Evolutionary conservation across 2,888 invertebrate genomes (phyloP).

Genomic region (Melanargia galathea): DNA sequence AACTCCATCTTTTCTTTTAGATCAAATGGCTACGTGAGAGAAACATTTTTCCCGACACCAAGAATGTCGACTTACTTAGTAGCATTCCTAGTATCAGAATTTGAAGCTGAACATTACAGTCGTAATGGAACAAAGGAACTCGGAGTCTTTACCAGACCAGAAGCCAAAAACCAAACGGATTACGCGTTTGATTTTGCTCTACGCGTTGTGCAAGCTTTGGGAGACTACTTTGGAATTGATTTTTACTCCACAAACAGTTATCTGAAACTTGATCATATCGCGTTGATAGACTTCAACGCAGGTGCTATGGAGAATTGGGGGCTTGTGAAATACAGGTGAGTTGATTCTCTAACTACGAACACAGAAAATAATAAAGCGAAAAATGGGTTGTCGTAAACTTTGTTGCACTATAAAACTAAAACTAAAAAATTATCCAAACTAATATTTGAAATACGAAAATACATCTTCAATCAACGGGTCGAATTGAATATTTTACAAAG

Average conservation of each 20-base stretch:
- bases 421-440: no score
- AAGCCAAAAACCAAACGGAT: slow-evolving; percentile 84
- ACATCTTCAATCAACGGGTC: no score
- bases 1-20: slow-evolving; percentile 51
- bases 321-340: slow-evolving; percentile 86
- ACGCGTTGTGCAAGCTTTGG: slow-evolving; percentile 74
- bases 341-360: not conserved
- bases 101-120: slow-evolving; percentile 63
- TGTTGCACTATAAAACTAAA: no score
- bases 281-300: slow-evolving; percentile 91
- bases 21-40: slow-evolving; percentile 82
- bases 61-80: slow-evolving; percentile 92
- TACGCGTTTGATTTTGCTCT: slow-evolving; percentile 85
- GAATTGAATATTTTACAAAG: no score
- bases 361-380: no score
- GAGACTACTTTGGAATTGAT: slow-evolving; percentile 81
- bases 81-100: slow-evolving; percentile 91
- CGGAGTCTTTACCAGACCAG: slow-evolving; percentile 86
- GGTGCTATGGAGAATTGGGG: slow-evolving; percentile 98
- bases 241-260: slow-evolving; percentile 80
- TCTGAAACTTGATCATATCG: slow-evolving; percentile 91
- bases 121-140: slow-evolving; percentile 62
- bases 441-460: no score
- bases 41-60: slow-evolving; percentile 83
- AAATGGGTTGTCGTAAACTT: no score